Conservation (phyloP, 2,888 invertebrate species). For the Sarcophaga carnaria region DNA sequence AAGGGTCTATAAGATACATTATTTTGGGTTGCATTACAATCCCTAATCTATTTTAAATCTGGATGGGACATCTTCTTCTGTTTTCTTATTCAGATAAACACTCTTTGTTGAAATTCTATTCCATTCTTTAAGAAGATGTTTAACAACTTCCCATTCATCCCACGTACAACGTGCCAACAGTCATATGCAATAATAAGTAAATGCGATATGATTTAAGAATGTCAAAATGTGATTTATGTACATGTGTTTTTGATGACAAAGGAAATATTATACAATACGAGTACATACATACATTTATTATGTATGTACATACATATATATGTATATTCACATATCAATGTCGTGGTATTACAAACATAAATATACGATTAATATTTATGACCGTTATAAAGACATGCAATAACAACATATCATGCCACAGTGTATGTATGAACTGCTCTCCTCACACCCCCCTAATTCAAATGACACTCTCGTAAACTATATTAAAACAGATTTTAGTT, state of each 20-base stretch:
- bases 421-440: too few species aligned
- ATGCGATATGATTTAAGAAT: conserved; percentile 47
- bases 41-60: too few species aligned
- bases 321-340: not conserved
- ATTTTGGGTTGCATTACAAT: too few species aligned
- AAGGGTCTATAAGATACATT: too few species aligned
- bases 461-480: not conserved
- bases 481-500: conserved; percentile 32
- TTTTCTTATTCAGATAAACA: too few species aligned
- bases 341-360: conserved; percentile 12
- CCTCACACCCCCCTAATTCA: not conserved
- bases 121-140: not conserved
- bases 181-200: conserved; percentile 1
- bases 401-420: too few species aligned
- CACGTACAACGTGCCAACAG: not conserved
- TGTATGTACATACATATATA: not conserved
- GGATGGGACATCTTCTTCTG: too few species aligned
- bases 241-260: conserved; percentile 22
- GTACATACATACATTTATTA: too few species aligned
- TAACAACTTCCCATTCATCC: not conserved
- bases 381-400: not conserved
- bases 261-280: not conserved
- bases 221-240: conserved; percentile 61
- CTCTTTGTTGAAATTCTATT: too few species aligned
- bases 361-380: not conserved